Base-by-base conservation (phyloP, 2,888 invertebrate genomes). In the Synanthedon myopaeformis region DNA sequence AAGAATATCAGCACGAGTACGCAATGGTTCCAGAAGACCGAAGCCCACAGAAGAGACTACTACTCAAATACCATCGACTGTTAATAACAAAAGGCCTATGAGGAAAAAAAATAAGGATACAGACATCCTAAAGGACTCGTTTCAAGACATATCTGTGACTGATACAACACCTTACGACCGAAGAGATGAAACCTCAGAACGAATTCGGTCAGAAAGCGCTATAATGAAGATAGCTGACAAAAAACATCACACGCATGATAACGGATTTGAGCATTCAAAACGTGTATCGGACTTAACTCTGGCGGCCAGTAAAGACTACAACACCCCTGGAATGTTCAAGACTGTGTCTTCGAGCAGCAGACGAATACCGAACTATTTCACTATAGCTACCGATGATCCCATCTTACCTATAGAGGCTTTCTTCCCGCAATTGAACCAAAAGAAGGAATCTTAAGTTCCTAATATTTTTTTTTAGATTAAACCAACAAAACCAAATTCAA, bases 401-500 rank as follows among this genome's bases (percentile, higher is more conserved):
- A 93, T 93, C 53, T 80, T 94, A 52, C 94, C 94, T 0, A 92
- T 94, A 58, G 94, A 94, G 76, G 93, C 94, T 0, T 93, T 94
- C 76, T 94, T 94, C 70, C 92, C 93, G 14, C 92, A 92, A 69
- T 72, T 93, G 51, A 90, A 91, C 61, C 90, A 90, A 74, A 90
- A 89, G 74, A 89, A 89, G 76, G 85, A 89, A 73, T 72, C 84
- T 59, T 86, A 82, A 79, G 66, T 76, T 74, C 66, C 73, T 75
- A 49, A 49, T 51, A 59, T 58, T 35, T 51, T 61, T 35, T 10
- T 59, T 14, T 69, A 70, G 64, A 64, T 69, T 68, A 66, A 61
- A 13, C 66, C 58, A 61, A 53, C 56, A 56, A 76, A 76, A 83
- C 80, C 82, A 82, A 85, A 84, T 74, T 67, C 66, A 72, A 35